Conservation (phyloP, 1,140 invertebrate species). For the Eriosoma lanigerum region DNA sequence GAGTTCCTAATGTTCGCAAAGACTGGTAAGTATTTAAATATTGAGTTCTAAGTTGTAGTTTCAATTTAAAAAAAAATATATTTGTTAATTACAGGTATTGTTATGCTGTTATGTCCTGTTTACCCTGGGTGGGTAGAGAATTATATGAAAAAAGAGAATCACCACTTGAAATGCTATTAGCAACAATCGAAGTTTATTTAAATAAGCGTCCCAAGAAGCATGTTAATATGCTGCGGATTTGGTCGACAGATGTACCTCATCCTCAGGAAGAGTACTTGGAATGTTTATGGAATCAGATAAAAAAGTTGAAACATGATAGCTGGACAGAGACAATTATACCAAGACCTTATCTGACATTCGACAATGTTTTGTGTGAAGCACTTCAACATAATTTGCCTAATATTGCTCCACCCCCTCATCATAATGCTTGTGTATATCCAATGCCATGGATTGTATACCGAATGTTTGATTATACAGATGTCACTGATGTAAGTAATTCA, state of each 20-base stretch:
- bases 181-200: conserved; percentile 92
- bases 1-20: conserved; percentile 83
- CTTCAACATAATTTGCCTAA: conserved; percentile 91
- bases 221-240: conserved; percentile 86
- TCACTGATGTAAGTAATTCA: conserved; percentile 72
- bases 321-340: conserved; percentile 97
- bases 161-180: conserved; percentile 86
- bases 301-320: conserved; percentile 88
- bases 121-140: conserved; percentile 96
- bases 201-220: conserved; percentile 92
- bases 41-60: not conserved
- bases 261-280: conserved; percentile 98
- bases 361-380: conserved; percentile 91
- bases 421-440: conserved; percentile 84
- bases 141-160: conserved; percentile 95
- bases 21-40: conserved; percentile 81
- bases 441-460: conserved; percentile 87
- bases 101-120: conserved; percentile 88
- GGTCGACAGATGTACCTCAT: conserved; percentile 88
- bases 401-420: conserved; percentile 86
- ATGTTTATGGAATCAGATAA: conserved; percentile 94
- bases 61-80: not conserved
- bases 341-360: conserved; percentile 93
- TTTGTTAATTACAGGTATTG: conserved; percentile 39
- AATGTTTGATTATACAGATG: conserved; percentile 99